Evolutionary conservation across 2,888 invertebrate species (phyloP).

Genomic region (Scrobipalpa costella): DNA sequence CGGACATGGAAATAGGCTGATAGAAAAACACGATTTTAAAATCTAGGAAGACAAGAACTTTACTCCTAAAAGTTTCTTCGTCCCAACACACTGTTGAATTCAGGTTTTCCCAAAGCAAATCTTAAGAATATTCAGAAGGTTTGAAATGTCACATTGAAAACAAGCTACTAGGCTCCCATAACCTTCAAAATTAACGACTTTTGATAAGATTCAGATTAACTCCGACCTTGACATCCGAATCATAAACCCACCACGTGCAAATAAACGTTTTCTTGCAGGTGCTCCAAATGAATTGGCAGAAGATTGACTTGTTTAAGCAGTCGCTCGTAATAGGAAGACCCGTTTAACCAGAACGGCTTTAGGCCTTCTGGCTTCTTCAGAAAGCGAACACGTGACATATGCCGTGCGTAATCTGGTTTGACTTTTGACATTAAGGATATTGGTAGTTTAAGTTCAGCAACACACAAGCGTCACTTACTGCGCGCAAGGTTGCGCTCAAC

Average conservation of each 20-base stretch:
- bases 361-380: constrained; percentile 4
- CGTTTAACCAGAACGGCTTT: background rate
- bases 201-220: constrained; percentile 9
- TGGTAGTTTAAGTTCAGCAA: too few relatives aligned
- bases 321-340: background rate
- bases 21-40: too few relatives aligned
- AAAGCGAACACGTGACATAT: background rate
- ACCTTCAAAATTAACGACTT: constrained; percentile 29
- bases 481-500: too few relatives aligned
- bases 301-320: background rate
- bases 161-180: background rate
- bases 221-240: background rate
- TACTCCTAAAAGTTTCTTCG: too few relatives aligned
- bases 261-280: background rate
- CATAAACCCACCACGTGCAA: background rate
- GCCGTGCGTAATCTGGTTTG: background rate
- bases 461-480: too few relatives aligned
- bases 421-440: background rate
- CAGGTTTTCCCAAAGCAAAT: too few relatives aligned
- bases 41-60: too few relatives aligned
- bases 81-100: too few relatives aligned
- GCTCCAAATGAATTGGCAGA: background rate
- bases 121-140: too few relatives aligned
- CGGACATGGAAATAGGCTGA: too few relatives aligned
- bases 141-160: background rate